Base-by-base conservation (phyloP, 2,113 vertebrate genomes). In the Opisthocomus hoazin region DNA sequence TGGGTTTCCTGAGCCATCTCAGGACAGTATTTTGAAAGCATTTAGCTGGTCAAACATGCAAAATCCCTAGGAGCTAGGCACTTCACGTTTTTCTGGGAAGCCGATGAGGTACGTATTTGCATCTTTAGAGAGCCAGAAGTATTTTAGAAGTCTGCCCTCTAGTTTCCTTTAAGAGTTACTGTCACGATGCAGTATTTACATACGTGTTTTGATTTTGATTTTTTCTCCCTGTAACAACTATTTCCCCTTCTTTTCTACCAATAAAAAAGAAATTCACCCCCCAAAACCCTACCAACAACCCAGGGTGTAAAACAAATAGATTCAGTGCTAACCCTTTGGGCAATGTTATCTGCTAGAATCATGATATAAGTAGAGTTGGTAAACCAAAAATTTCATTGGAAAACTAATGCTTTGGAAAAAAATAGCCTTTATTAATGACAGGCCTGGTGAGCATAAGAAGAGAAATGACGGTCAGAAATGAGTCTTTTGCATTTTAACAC, bases 91-190 rank as follows among this genome's bases (percentile, higher is more conserved):
- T 70, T 53, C 39, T 5, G 12, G n/a, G 29, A 93, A 92, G 46
- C 26, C 1, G 8, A 56, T 39, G 32, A 64, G 12, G 17, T 60
- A 43, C 19, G 37, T 68, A 46, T 17, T 22, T 79, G 45, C 60
- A 37, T 27, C 48, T 82, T 79, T 64, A 34, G 29, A 54, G 83
- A 68, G 86, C 69, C 21, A 43, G 1, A 92, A 97, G 57, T 79
- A 75, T 61, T 91, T 97, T 96, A 94, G 84, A 92, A 96, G 94
- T 21, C 90, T 96, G 95, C 92, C 95, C 92, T 94, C 96, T 96
- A 93, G 92, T 87, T 90, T 92, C 61, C 43, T 20, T 37, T n/a
- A 75, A 41, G 69, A 63, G 93, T 85, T 91, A 96, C 78, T 90
- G 84, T 77, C 89, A 83, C 8, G 1, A 32, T 22, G 48, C 34